These are phyloP conservation scores for Elmis aenea DNA, from an alignment of 2,888 invertebrate genomes.

Conservation along the genomic window DNA sequence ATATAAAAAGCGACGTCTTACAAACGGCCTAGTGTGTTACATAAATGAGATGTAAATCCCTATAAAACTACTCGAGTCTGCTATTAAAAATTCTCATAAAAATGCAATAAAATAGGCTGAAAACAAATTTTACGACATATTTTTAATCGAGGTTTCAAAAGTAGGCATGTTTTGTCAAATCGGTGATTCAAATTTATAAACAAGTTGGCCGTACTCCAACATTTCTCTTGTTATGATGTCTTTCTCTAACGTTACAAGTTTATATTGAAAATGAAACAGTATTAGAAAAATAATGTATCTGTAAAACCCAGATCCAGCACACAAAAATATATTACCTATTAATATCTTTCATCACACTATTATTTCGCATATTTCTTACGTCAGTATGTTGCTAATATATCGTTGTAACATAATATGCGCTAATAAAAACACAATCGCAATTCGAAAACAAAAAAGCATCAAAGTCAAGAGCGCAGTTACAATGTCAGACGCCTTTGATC, in stretches of 20 bases:
- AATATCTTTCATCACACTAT: too few relatives aligned
- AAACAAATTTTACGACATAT: constrained; percentile 14
- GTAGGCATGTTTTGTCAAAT: constrained; percentile 20
- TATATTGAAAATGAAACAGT: constrained; percentile 22
- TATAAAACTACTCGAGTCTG: too few relatives aligned
- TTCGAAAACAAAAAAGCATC: constrained; percentile 7
- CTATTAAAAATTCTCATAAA: too few relatives aligned
- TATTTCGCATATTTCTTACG: too few relatives aligned
- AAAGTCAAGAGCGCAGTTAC: constrained; percentile 21
- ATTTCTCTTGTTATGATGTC: constrained; percentile 22
- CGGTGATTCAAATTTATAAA: constrained; percentile 20
- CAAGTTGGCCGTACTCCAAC: constrained; percentile 20
- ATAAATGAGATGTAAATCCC: too few relatives aligned
- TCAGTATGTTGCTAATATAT: too few relatives aligned
- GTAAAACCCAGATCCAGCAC: constrained; percentile 20
- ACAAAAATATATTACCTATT: constrained; percentile 21
- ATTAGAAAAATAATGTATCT: constrained; percentile 22
- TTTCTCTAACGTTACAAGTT: constrained; percentile 17
- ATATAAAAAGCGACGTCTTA: too few relatives aligned
- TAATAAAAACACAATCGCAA: too few relatives aligned
- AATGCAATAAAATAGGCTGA: too few relatives aligned
- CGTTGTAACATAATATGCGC: too few relatives aligned
- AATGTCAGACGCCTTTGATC: constrained; percentile 23
- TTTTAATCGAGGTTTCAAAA: constrained; percentile 18
- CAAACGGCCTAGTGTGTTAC: too few relatives aligned